Conservation (phyloP, 1,140 invertebrate genomes). For the Whitmania pigra region DNA sequence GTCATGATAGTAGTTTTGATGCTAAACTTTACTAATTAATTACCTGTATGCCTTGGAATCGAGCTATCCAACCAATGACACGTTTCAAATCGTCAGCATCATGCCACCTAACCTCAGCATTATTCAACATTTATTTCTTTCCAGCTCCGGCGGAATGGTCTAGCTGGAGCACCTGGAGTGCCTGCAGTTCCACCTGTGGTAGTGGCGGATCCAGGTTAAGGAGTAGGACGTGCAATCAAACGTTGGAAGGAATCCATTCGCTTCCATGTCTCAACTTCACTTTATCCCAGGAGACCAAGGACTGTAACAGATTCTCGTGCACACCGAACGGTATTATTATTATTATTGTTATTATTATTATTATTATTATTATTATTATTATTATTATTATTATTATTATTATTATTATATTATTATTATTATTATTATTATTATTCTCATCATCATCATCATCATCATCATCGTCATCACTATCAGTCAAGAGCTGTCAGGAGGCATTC, state of each 20-base stretch:
- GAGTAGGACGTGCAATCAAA: conserved; percentile 7
- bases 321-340: not conserved
- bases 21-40: too few relatives aligned
- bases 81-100: not conserved
- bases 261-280: not conserved
- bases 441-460: too few relatives aligned
- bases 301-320: not conserved
- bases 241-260: conserved; percentile 21
- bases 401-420: too few relatives aligned
- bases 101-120: too few relatives aligned
- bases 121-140: not conserved
- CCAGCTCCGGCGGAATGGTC: conserved; percentile 23
- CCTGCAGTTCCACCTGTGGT: conserved; percentile 22
- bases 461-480: not conserved
- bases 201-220: conserved; percentile 10
- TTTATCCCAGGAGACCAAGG: not conserved
- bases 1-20: not conserved
- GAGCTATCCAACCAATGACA: not conserved
- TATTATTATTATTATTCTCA: too few relatives aligned
- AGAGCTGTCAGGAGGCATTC: conserved; percentile 1
- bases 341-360: too few relatives aligned
- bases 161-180: conserved; percentile 23
- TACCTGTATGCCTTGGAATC: too few relatives aligned
- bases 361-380: too few relatives aligned
- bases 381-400: too few relatives aligned